A percentile compares a stretch with the other conserved stretches of the same genome.
Conservation (phyloP, 35 echinoderm and acorn worm species). For the Ophioderma brevispina region DNA sequence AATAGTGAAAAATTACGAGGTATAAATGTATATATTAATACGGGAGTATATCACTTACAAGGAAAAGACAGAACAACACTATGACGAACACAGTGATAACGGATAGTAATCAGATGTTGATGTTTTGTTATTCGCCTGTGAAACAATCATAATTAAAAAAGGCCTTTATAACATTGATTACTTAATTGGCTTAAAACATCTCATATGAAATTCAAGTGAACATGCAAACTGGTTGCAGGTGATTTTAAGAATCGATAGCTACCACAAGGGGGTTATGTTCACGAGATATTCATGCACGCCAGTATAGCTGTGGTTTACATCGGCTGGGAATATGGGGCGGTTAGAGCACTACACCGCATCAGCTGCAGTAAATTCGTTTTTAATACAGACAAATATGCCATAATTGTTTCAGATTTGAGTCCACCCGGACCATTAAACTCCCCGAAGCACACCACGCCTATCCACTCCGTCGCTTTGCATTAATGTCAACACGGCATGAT, state of each 20-base stretch:
- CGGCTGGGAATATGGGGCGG: neutral
- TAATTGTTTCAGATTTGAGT: slow-evolving; percentile 2
- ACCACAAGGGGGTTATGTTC: neutral
- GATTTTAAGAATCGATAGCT: neutral
- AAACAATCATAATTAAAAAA: neutral
- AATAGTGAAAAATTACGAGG: too few species aligned
- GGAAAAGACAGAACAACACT: neutral
- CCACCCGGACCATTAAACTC: neutral
- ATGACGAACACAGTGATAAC: neutral
- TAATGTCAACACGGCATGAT: slow-evolving; percentile 1
- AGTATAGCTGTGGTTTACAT: neutral
- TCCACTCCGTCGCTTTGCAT: slow-evolving; percentile 7
- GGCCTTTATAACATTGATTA: neutral
- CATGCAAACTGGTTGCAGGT: neutral
- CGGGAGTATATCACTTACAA: too few species aligned
- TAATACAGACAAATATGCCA: slow-evolving; percentile 10
- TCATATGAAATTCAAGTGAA: neutral
- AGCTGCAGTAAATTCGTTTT: neutral
- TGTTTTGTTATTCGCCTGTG: neutral
- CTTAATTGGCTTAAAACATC: neutral
- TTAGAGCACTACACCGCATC: neutral
- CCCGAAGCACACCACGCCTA: neutral
- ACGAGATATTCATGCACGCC: neutral
- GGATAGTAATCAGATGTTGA: neutral
- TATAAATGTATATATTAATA: too few species aligned